Conservation (phyloP, 2,113 vertebrate species). For the Lycaon pictus region DNA sequence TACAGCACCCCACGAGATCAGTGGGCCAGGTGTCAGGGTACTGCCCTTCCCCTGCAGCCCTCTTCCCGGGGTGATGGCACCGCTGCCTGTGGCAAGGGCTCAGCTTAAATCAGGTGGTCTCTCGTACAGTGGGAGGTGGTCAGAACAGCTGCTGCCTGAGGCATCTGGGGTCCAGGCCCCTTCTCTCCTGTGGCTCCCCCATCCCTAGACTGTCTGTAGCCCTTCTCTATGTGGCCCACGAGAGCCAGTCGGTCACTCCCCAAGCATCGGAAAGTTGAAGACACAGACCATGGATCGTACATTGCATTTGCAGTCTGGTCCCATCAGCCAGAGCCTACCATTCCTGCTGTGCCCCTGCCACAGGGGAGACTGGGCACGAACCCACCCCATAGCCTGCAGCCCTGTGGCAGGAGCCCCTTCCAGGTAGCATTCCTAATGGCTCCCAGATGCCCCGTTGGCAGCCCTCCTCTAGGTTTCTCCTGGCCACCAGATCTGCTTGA, state of each 20-base stretch:
- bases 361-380: neutral
- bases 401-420: neutral
- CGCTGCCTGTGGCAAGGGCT: neutral
- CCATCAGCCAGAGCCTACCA: neutral
- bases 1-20: rapidly evolving
- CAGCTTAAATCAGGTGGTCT: neutral
- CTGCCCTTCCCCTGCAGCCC: neutral
- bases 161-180: neutral
- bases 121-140: neutral
- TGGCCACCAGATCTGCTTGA: neutral
- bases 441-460: neutral
- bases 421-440: rapidly evolving
- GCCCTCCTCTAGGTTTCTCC: neutral
- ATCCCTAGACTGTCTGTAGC: too few relatives aligned
- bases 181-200: neutral
- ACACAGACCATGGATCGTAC: neutral
- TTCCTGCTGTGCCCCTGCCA: neutral
- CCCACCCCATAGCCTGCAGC: too few relatives aligned
- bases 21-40: too few relatives aligned
- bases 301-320: neutral
- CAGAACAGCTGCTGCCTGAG: neutral
- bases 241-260: neutral
- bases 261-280: neutral
- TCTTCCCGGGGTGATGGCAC: neutral
- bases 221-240: neutral